A percentile compares a stretch with the other conserved stretches of the same genome.
These are phyloP conservation scores for Triplophysa yarkandensis DNA, from an alignment of 2,797 vertebrate genomes.

Conservation along the genomic window DNA sequence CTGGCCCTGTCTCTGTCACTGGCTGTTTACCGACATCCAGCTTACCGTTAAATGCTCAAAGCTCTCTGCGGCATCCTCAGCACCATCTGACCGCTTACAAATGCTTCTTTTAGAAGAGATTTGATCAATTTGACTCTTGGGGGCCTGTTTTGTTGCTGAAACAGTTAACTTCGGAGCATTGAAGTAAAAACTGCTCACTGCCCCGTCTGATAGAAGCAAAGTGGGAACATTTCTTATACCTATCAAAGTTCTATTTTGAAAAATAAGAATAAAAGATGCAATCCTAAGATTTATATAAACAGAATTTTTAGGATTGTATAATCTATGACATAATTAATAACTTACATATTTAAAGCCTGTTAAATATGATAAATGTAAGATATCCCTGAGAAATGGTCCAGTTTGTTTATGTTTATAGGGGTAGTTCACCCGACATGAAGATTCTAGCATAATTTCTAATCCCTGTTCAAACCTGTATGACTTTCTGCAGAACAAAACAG, in stretches of 20 bases:
- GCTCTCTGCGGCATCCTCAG: slow-evolving; percentile 8
- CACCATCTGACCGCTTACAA: neutral
- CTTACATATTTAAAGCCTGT: neutral
- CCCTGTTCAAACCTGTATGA: too few relatives aligned
- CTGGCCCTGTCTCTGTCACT: slow-evolving; percentile 26
- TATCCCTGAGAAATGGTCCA: neutral
- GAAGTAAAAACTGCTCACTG: neutral
- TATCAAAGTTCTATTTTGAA: neutral
- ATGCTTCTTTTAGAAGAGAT: neutral
- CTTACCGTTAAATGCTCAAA: slow-evolving; percentile 2
- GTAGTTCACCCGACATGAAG: too few relatives aligned
- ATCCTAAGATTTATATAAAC: neutral
- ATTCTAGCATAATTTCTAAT: too few relatives aligned
- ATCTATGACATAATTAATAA: neutral
- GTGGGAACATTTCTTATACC: neutral
- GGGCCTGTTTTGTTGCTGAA: neutral
- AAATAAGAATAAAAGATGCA: neutral
- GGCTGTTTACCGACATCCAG: slow-evolving; percentile 18
- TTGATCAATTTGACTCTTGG: too few relatives aligned
- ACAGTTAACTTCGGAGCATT: neutral
- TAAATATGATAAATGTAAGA: neutral
- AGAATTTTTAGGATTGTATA: neutral
- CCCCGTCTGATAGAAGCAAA: neutral
- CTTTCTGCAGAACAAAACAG: too few relatives aligned
- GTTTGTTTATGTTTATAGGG: too few relatives aligned